A percentile compares a stretch with the other conserved stretches of the same genome.
Evolutionary conservation across 2,888 invertebrate genomes (phyloP).

Genomic region (Macrophya annulata): DNA sequence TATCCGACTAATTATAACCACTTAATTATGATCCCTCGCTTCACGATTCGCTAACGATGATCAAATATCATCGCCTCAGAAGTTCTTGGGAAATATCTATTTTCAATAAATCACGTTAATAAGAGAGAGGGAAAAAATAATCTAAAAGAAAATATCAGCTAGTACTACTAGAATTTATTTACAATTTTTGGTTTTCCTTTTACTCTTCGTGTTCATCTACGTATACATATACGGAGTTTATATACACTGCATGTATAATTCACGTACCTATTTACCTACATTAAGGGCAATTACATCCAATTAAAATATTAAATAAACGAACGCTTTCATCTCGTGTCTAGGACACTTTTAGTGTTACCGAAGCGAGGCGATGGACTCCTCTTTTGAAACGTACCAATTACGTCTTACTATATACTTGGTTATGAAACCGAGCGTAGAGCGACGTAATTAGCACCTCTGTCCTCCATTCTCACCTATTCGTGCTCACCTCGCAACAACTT

Average conservation of each 20-base stretch:
- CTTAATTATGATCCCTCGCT: conserved; percentile 3
- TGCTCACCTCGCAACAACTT: conserved; percentile 28
- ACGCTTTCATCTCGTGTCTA: conserved; percentile 40
- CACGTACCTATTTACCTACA: not conserved
- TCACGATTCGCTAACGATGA: not conserved
- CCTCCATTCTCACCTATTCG: conserved; percentile 36
- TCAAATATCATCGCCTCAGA: not conserved
- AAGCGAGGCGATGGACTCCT: conserved; percentile 26
- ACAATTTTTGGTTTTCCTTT: not conserved
- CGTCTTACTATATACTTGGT: conserved; percentile 49
- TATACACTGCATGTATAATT: too few species aligned
- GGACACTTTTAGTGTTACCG: conserved; percentile 43
- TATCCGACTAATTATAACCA: not conserved
- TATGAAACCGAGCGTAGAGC: conserved; percentile 33
- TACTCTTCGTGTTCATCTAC: not conserved
- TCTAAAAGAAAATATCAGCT: not conserved
- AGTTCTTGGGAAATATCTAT: not conserved
- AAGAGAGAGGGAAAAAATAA: not conserved
- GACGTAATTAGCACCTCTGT: conserved; percentile 70
- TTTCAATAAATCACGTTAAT: too few species aligned
- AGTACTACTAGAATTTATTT: not conserved
- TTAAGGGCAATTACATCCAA: conserved; percentile 44
- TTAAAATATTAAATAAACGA: conserved; percentile 49
- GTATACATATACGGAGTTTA: not conserved
- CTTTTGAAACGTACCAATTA: conserved; percentile 51